Conservation (phyloP, 2,797 vertebrate genomes). For the Oreochromis mossambicus region DNA sequence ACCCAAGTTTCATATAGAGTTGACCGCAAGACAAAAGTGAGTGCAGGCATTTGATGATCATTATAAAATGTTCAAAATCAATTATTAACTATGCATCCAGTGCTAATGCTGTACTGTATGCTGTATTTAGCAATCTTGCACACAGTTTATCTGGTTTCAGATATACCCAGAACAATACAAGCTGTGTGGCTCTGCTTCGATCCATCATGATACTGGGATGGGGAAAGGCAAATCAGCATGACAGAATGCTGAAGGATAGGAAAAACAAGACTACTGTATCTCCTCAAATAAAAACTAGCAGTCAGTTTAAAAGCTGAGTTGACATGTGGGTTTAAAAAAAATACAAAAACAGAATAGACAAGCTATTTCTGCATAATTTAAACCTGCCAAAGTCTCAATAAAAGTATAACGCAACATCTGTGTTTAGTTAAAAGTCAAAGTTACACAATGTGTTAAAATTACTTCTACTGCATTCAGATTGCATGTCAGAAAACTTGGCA, state of each 20-base stretch:
- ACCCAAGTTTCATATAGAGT: background rate
- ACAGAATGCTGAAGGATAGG: background rate
- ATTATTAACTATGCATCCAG: background rate
- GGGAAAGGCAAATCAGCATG: background rate
- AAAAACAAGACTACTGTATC: background rate
- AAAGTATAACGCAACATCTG: fast-evolving
- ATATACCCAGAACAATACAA: background rate
- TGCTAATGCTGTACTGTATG: background rate
- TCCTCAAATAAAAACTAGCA: background rate
- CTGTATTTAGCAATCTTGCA: background rate
- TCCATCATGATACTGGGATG: background rate
- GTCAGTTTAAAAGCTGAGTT: background rate
- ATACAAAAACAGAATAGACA: background rate
- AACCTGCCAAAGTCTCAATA: background rate
- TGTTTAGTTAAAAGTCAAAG: background rate
- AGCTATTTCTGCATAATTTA: background rate
- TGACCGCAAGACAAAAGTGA: background rate
- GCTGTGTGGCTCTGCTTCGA: background rate
- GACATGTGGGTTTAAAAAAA: background rate
- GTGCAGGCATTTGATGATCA: background rate
- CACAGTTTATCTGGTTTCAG: background rate
- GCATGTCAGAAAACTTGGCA: background rate
- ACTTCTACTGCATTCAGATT: background rate
- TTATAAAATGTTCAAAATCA: background rate
- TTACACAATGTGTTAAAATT: fast-evolving